Base-by-base conservation (phyloP, 2,113 vertebrate genomes). In the Lucifuga dentata region DNA sequence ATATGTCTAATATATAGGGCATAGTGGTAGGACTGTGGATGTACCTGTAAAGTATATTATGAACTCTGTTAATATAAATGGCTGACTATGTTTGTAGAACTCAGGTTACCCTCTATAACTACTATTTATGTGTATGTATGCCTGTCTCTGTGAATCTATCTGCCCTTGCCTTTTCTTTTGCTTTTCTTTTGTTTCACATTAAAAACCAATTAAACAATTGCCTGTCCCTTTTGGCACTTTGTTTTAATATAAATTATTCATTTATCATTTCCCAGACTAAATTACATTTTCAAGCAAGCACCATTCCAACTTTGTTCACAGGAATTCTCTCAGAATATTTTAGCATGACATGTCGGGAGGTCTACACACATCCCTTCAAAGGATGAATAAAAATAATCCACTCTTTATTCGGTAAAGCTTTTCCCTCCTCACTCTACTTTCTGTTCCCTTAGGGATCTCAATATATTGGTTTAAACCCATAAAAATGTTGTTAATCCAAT, bases 401-500 rank as follows among this genome's bases (percentile, higher is more conserved):
- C 32, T 39, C 19, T 59, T 68, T 21, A 1, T 50, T 80, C 58
- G 55, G 21, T 23, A 32, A 72, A 52, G 26, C 60, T 29, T 79
- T 29, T 70, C 26, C 8, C 56, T 75, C 32, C 35, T 26, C 11
- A 48, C 45, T 71, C 19, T 43, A 65, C 56, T 67, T 73, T 67
- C 20, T 57, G 9, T 38, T 76, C 12, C 73, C 55, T 2, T 7
- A 2, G 59, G 73, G 32, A 83, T 72, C 46, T 65, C 23, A 69
- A 40, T 69, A 50, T 21, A 45, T 46, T 66, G 29, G 68, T 80
- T 82, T 75, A 78, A 81, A 82, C 58, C 62, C 60, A 33, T 78
- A 82, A 53, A 86, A 85, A 66, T 76, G 72, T 49, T 78, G 75
- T 80, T 87, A 87, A 87, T 81, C 81, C 66, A 85, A 82, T 80